A percentile compares a stretch with the other conserved stretches of the same genome.
These are phyloP conservation scores for Polyommatus icarus DNA, from an alignment of 2,888 invertebrate species.

Conservation along the genomic window DNA sequence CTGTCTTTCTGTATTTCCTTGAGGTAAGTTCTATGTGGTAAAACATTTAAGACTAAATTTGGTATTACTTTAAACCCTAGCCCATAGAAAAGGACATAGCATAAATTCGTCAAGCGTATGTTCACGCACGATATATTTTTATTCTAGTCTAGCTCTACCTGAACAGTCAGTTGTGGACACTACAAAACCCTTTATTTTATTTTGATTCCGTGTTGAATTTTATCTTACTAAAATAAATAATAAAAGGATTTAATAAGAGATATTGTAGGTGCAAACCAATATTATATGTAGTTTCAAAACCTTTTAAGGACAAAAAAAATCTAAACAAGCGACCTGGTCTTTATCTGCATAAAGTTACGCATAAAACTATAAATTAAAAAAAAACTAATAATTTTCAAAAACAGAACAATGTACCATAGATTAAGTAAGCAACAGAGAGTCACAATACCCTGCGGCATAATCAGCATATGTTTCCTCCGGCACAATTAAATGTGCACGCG, in stretches of 20 bases:
- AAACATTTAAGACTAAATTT: no score
- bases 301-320: no score
- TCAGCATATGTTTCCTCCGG: conserved; percentile 48
- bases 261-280: no score
- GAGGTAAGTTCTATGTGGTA: no score
- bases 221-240: not conserved
- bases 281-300: no score
- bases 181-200: not conserved
- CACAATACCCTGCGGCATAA: conserved; percentile 38
- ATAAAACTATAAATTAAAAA: no score
- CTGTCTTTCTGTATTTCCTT: no score
- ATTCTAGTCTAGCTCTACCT: not conserved
- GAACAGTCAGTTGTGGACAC: not conserved
- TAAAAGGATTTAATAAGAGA: no score
- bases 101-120: not conserved
- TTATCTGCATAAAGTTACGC: no score
- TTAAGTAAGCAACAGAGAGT: not conserved
- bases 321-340: no score
- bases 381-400: not conserved
- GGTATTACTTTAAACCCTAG: no score
- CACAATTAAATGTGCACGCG: conserved; percentile 76
- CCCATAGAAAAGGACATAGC: no score
- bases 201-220: not conserved
- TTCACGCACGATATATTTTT: conserved; percentile 3
- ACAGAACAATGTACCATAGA: not conserved